Evolutionary conservation across 2,888 invertebrate species (phyloP).

Genomic region (Andrena chrysosceles): DNA sequence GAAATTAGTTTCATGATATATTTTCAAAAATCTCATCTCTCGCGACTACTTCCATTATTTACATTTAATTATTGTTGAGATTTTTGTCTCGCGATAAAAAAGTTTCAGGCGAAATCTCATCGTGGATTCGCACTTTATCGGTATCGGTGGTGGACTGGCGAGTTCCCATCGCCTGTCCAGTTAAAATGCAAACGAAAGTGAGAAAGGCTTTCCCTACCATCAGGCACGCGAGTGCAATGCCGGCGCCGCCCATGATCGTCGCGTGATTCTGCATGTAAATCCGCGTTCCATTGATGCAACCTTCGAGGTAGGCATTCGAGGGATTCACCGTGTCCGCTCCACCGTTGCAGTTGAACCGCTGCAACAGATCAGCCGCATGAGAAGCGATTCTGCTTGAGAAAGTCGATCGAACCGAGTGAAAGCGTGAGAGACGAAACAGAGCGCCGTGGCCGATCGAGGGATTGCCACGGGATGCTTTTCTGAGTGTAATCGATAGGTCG

Average conservation of each 20-base stretch:
- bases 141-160: neutral
- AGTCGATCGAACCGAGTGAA: slow-evolving; percentile 72
- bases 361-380: slow-evolving; percentile 73
- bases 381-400: slow-evolving; percentile 66
- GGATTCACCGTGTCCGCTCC: slow-evolving; percentile 84
- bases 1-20: too few relatives aligned
- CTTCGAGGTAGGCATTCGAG: slow-evolving; percentile 89
- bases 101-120: too few relatives aligned
- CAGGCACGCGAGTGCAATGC: slow-evolving; percentile 92
- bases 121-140: too few relatives aligned
- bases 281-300: slow-evolving; percentile 91
- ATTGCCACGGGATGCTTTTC: slow-evolving; percentile 51
- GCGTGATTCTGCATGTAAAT: slow-evolving; percentile 92
- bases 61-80: too few relatives aligned
- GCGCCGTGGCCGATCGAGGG: slow-evolving; percentile 51
- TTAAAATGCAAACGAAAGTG: slow-evolving; percentile 34
- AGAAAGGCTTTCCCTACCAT: slow-evolving; percentile 88
- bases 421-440: slow-evolving; percentile 69
- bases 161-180: neutral
- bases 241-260: slow-evolving; percentile 92
- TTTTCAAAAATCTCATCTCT: too few relatives aligned
- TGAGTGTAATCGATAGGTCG: slow-evolving; percentile 50
- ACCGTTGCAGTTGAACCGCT: slow-evolving; percentile 83
- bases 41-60: too few relatives aligned
- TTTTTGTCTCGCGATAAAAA: too few relatives aligned